Evolutionary conservation across 1,140 invertebrate species (phyloP), one percentile per base, ranked within the genome.

Genomic region (Venturia canescens): DNA sequence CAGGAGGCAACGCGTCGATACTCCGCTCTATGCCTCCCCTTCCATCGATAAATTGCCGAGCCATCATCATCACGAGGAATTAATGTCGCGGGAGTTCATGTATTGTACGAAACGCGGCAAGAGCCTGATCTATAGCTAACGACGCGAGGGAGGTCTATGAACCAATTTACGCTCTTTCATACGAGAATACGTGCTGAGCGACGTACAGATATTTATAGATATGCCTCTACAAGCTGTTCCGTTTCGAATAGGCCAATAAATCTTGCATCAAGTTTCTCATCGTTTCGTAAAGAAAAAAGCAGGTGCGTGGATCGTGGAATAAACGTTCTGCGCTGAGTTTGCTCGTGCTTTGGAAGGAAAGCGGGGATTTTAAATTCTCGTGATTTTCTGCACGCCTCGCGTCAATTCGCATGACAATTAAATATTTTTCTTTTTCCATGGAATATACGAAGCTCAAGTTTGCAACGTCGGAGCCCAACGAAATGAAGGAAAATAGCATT

Each of bases 121-220:
- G 53, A 57, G 18, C n/a, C 5, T 9, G 16, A 57, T 57, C 21
- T 57, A 57, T 57, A 57, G 53, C 53, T 57, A 74, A 48, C 48
- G 27, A 76, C 72, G 48, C 72, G 26, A 57, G 21, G 48, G 71
- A 76, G 72, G 53, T 76, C 72, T 76, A 76, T 76, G 72, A 76
- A 76, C 72, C 72, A 76, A 76, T 76, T 76, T 76, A 76, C 53
- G 72, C 50, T 76, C 72, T 60, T 76, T 76, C 11, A 63, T 76
- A 60, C 48, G n/a, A 38, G 29, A 70, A 63, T 63, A 26, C 70
- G 31, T 72, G 15, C 67, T 15, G 50, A 53, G 50, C 50, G 50
- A n/a, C n/a, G n/a, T 53, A 21, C n/a, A 63, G 60, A 26, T 63
- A 63, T 26, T 26, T 27, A 26, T 26, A 63, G 60, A 63, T 63